Conservation (phyloP, 2,888 invertebrate genomes). For the Trachelus iudaicus region DNA sequence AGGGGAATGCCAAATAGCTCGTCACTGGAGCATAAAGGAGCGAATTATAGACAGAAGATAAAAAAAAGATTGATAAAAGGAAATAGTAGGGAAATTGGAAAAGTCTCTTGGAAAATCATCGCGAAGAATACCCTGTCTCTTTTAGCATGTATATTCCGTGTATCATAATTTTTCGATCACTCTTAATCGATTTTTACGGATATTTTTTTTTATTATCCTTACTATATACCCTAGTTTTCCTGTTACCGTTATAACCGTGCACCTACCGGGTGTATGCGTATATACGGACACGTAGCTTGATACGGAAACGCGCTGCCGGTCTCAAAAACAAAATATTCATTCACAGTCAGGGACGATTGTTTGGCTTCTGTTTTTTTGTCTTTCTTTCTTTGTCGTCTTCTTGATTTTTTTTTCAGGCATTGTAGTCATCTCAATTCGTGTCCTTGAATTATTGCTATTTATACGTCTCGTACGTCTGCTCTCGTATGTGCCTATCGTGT, state of each 20-base stretch:
- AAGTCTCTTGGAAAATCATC: not conserved
- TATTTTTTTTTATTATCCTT: not conserved
- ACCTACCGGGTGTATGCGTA: not conserved
- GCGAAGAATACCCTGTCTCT: no score
- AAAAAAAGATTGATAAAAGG: not conserved
- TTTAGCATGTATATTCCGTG: not conserved
- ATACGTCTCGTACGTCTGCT: not conserved
- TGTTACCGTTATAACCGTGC: not conserved
- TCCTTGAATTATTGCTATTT: not conserved
- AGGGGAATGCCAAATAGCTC: conserved; percentile 25
- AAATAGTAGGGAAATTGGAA: not conserved
- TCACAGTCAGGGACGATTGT: not conserved
- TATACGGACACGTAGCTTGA: not conserved
- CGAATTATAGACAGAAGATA: not conserved
- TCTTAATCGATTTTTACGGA: not conserved
- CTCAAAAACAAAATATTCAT: not conserved
- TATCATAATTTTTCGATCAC: not conserved
- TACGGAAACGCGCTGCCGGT: not conserved
- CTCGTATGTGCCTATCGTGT: not conserved
- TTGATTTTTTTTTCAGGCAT: not conserved
- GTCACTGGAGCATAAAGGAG: not conserved
- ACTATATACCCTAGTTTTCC: not conserved
- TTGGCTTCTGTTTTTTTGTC: not conserved
- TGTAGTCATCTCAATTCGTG: not conserved
- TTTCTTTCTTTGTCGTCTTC: no score